Evolutionary conservation across 2,888 invertebrate species (phyloP), one percentile per base, ranked within the genome.

Genomic region (Zaprionus bogoriensis): DNA sequence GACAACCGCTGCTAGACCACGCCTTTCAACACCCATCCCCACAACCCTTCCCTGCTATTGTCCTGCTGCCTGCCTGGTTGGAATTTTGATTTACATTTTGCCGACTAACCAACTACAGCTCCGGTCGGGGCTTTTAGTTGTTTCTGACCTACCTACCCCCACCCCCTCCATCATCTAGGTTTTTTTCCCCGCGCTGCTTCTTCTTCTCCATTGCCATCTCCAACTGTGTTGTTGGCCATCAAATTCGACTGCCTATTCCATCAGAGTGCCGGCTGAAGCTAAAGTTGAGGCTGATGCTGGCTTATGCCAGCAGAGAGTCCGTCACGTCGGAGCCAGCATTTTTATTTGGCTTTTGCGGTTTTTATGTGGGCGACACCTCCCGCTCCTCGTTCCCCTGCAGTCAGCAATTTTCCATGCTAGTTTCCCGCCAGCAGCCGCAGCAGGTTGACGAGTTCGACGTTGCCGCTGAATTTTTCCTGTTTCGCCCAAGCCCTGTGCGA

Each of bases 41-140:
- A 10, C 47, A 30, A n/a, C 32, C 27, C 36, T 9, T 23, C 28
- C 22, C 39, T 53, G 63, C 50, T 25, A 42, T 53, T 41, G 12
- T 46, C 63, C 53, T 73, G 52, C 27, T 47, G 32, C 53, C 36
- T 54, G 55, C 38, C 42, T 20, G 67, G 70, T 27, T 57, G 62
- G 66, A 76, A 83, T 79, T 82, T 76, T 87, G 87, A 87, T 83
- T 83, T 83, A 86, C 80, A 80, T 87, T 80, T 83, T 50, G 57
- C 25, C 63, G 58, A 64, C 66, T 72, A 86, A 83, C 80, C 73
- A 86, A 69, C 71, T 74, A 54, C 25, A 55, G 51, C 51, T 23
- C 44, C 60, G 53, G 39, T 45, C 55, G 32, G 41, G 32, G 41
- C 9, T 64, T 77, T 71, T 58, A 77, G 68, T 68, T 74, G 69